A percentile compares a stretch with the other conserved stretches of the same genome.
Conservation (phyloP, 2,888 invertebrate species). For the Neoascia interrupta region DNA sequence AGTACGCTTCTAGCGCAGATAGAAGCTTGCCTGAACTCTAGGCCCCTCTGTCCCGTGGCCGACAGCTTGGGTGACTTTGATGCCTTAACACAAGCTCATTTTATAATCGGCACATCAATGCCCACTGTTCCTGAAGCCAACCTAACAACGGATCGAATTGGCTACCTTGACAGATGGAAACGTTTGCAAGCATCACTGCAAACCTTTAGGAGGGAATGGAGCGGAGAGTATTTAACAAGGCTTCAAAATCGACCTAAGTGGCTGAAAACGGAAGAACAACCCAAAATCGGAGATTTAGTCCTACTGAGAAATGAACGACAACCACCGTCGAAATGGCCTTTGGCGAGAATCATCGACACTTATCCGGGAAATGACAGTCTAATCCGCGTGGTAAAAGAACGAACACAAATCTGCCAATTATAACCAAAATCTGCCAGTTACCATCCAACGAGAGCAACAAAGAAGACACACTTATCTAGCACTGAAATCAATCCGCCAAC, state of each 20-base stretch:
- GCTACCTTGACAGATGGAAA: no score
- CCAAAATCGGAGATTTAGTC: background rate
- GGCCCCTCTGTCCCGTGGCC: background rate
- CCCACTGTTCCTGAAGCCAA: no score
- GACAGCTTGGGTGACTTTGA: no score
- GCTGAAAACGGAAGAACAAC: background rate
- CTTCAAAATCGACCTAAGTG: conserved; percentile 28
- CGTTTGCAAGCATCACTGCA: background rate
- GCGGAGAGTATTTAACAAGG: background rate
- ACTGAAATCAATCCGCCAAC: background rate
- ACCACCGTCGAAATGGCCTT: background rate
- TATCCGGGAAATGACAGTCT: background rate
- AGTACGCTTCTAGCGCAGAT: no score
- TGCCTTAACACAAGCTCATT: no score
- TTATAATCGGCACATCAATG: no score
- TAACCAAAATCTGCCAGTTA: no score
- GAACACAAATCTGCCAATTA: no score
- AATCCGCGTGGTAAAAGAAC: background rate
- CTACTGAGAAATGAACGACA: background rate
- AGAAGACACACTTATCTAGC: background rate
- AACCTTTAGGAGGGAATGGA: conserved; percentile 10
- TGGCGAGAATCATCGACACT: background rate
- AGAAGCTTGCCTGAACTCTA: background rate
- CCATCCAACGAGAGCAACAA: no score
- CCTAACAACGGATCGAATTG: no score